Evolutionary conservation across 2,797 vertebrate species (phyloP).

Genomic region (Malacoraja senta): DNA sequence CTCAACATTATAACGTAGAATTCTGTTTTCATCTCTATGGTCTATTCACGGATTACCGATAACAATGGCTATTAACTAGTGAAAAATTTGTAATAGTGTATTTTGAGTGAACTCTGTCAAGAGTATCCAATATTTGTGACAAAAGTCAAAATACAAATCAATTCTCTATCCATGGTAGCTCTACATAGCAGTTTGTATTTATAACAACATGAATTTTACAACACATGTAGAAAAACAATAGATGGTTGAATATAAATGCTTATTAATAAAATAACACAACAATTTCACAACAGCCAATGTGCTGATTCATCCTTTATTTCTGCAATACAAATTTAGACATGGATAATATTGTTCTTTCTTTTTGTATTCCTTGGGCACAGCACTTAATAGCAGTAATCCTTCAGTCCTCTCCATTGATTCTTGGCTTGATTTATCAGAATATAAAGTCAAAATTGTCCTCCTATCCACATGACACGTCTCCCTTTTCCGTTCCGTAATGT

Average conservation of each 20-base stretch:
- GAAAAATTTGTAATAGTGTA: not conserved
- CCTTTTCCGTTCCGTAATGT: not conserved
- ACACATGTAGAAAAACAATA: not conserved
- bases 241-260: not conserved
- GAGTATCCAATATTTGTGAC: not conserved
- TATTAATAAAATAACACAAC: not conserved
- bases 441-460: not conserved
- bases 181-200: not conserved
- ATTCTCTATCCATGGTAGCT: not conserved
- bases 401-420: not conserved
- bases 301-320: not conserved
- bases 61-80: not conserved
- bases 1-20: not conserved
- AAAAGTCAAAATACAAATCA: not conserved
- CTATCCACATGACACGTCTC: not conserved
- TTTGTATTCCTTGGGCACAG: not conserved
- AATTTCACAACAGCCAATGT: not conserved
- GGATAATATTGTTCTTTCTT: not conserved
- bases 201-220: not conserved
- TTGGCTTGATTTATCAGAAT: not conserved
- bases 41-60: not conserved
- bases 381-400: not conserved
- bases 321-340: not conserved
- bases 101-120: not conserved
- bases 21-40: not conserved